Conservation (phyloP, 2,888 invertebrate genomes). For the Lithophane socia region DNA sequence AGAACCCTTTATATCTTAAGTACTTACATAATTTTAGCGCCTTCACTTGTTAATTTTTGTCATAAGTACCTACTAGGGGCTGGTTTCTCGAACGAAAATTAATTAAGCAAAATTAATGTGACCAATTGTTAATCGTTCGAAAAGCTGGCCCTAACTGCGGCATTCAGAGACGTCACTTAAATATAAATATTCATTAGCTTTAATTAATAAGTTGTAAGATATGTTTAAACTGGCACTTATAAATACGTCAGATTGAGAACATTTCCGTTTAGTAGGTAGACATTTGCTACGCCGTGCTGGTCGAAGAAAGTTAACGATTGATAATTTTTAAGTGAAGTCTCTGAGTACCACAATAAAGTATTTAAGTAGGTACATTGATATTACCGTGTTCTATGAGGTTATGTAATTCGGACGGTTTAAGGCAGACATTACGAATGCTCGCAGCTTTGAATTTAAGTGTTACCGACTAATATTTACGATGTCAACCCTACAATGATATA, state of each 20-base stretch:
- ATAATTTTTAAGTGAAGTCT: background rate
- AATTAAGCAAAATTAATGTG: background rate
- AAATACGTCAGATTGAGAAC: background rate
- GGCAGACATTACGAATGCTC: conserved; percentile 7
- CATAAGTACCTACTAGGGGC: background rate
- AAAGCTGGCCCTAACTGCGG: background rate
- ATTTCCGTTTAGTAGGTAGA: background rate
- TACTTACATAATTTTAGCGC: background rate
- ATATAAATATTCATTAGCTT: background rate
- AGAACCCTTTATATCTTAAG: background rate
- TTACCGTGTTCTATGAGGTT: background rate
- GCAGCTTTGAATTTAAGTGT: background rate
- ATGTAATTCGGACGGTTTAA: conserved; percentile 17
- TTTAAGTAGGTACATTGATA: background rate
- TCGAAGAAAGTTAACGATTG: background rate
- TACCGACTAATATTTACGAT: conserved; percentile 3
- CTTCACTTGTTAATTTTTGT: background rate
- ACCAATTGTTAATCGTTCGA: background rate
- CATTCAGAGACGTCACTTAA: background rate
- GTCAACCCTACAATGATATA: background rate
- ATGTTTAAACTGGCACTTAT: background rate
- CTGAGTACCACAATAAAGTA: background rate
- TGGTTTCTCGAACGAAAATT: background rate
- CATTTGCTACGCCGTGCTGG: background rate
- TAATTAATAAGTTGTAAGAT: background rate